phyloP scores from a whole-genome alignment of 2,797 vertebrate genomes.

The Gallinago stenura region DNA sequence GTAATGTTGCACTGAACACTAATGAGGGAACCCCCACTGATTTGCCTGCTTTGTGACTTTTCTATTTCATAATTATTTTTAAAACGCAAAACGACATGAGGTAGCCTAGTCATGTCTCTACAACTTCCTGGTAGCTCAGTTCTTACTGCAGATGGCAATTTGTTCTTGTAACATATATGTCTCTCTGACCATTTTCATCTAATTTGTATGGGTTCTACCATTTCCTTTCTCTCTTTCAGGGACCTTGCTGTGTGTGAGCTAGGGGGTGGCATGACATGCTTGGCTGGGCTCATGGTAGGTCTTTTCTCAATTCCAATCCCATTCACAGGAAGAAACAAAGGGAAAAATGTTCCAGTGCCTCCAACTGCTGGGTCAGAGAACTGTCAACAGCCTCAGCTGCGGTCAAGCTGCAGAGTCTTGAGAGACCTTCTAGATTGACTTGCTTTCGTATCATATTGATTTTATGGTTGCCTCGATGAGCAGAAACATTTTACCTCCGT shows the following conservation, averaged over 20 bases:
- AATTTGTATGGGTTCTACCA: conserved; percentile 85
- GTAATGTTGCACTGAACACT: conserved; percentile 85
- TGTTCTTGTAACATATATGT: conserved; percentile 87
- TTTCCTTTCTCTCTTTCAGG: conserved; percentile 89
- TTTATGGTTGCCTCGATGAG: conserved; percentile 88
- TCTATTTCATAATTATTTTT: conserved; percentile 90
- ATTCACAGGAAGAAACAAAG: conserved; percentile 86
- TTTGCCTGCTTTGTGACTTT: conserved; percentile 88
- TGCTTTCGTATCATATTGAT: conserved; percentile 94
- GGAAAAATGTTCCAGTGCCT: conserved; percentile 87
- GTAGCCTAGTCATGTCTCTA: conserved; percentile 82
- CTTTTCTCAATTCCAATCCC: conserved; percentile 87
- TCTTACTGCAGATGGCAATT: conserved; percentile 84
- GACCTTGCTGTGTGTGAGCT: conserved; percentile 97
- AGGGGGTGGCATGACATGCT: conserved; percentile 99
- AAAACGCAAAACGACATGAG: conserved; percentile 88
- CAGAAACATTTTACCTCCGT: conserved; percentile 89
- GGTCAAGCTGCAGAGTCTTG: conserved; percentile 85
- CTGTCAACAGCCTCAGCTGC: conserved; percentile 86
- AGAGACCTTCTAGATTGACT: conserved; percentile 93
- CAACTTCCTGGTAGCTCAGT: conserved; percentile 84
- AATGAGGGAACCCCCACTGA: conserved; percentile 87
- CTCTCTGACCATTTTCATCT: conserved; percentile 83
- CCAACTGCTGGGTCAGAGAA: conserved; percentile 86
- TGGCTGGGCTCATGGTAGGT: conserved; percentile 99